A percentile compares a stretch with the other conserved stretches of the same genome.
Evolutionary conservation across 2,797 vertebrate genomes (phyloP).

Genomic region (Salmo trutta): DNA sequence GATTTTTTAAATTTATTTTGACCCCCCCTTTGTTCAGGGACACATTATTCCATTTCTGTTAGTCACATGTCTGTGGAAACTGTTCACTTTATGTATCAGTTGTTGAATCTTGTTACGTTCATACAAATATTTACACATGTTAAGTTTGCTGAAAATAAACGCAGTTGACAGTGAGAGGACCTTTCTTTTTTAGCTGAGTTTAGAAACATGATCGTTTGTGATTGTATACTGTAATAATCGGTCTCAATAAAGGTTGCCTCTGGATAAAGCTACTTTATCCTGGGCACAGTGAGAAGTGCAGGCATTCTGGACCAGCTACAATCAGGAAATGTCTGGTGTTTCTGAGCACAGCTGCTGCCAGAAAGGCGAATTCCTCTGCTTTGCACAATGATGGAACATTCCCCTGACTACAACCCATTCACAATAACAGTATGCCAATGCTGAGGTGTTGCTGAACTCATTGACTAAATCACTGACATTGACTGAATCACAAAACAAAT

Average conservation of each 20-base stretch:
- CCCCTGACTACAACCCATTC: constrained; percentile 51
- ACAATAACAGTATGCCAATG: constrained; percentile 54
- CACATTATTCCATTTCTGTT: too few species aligned
- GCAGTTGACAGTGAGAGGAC: too few species aligned
- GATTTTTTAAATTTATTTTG: too few species aligned
- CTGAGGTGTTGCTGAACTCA: constrained; percentile 49
- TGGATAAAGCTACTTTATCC: neutral
- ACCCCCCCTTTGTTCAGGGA: too few species aligned
- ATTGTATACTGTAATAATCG: neutral
- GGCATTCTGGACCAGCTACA: neutral
- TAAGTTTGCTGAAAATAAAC: too few species aligned
- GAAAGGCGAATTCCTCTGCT: constrained; percentile 45
- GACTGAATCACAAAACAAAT: constrained; percentile 61
- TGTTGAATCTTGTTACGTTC: too few species aligned
- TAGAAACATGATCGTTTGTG: too few species aligned
- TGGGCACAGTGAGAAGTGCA: neutral
- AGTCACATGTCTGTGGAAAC: too few species aligned
- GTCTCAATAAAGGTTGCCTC: neutral
- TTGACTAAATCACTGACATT: constrained; percentile 48
- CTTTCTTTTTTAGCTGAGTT: too few species aligned
- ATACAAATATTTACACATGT: too few species aligned
- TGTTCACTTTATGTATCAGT: too few species aligned
- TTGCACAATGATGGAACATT: constrained; percentile 49
- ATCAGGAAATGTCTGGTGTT: constrained; percentile 51
- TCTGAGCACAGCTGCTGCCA: constrained; percentile 56